phyloP scores from a whole-genome alignment of 2,888 invertebrate species.

The Melieria omissa region DNA sequence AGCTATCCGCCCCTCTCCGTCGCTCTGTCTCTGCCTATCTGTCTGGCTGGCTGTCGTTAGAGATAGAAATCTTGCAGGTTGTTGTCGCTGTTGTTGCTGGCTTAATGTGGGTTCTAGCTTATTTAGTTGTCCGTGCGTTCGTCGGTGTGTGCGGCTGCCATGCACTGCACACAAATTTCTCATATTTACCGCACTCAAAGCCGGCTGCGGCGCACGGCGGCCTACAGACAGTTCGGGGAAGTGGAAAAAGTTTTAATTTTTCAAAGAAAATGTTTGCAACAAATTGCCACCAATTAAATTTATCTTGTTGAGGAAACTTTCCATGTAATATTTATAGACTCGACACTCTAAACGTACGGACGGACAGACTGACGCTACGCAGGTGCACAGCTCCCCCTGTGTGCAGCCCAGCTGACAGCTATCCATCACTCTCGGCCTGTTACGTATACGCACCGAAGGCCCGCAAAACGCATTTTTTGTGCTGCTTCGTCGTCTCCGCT shows the following conservation, averaged over 20 bases:
- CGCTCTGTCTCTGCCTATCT: too few species aligned
- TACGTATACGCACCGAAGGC: conserved; percentile 2
- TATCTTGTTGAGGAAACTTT: conserved; percentile 61
- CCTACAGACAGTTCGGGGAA: neutral
- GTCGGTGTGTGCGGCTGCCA: conserved; percentile 6
- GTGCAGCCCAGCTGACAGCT: too few species aligned
- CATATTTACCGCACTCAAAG: conserved; percentile 7
- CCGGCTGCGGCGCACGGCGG: neutral
- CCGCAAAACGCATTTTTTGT: neutral
- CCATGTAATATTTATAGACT: conserved; percentile 60
- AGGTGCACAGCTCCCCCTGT: too few species aligned
- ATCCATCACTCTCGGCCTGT: neutral
- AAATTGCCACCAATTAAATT: conserved; percentile 63
- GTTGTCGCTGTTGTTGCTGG: conserved; percentile 6
- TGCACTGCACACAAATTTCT: conserved; percentile 7
- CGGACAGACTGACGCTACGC: too few species aligned
- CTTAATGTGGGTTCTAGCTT: conserved; percentile 10
- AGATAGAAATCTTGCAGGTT: neutral
- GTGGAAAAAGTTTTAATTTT: conserved; percentile 18
- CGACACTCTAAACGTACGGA: conserved; percentile 8
- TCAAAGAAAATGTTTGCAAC: conserved; percentile 49
- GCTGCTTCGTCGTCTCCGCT: conserved; percentile 6
- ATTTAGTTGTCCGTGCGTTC: neutral
- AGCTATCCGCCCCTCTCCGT: too few species aligned
- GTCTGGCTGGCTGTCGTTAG: neutral